A percentile compares a stretch with the other conserved stretches of the same genome.
Evolutionary conservation across 2,113 vertebrate genomes (phyloP).

Genomic region (Aptenodytes patagonicus): DNA sequence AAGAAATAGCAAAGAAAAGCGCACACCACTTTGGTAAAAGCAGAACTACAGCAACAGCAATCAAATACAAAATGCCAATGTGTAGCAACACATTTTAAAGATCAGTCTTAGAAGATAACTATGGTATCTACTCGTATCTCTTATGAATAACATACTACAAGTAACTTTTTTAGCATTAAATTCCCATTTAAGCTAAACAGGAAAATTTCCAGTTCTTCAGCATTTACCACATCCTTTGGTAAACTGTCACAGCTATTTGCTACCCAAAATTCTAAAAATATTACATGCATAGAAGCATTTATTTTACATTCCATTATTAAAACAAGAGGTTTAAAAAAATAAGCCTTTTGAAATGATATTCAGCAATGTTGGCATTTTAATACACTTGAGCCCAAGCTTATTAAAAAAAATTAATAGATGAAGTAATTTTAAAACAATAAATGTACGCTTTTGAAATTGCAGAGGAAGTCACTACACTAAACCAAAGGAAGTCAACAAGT

Average conservation of each 20-base stretch:
- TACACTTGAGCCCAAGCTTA: neutral
- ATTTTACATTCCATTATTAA: neutral
- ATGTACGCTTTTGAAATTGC: neutral
- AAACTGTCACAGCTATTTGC: neutral
- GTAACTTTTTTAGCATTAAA: neutral
- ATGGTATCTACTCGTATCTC: fast-evolving
- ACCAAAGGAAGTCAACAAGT: neutral
- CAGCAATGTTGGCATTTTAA: neutral
- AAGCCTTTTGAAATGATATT: neutral
- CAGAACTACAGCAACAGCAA: neutral
- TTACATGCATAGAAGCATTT: neutral
- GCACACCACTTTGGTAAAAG: neutral
- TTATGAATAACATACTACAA: neutral
- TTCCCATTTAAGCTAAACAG: neutral
- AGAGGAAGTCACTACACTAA: neutral
- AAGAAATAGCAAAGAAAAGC: neutral
- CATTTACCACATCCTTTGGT: neutral
- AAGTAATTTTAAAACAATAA: neutral
- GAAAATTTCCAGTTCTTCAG: neutral
- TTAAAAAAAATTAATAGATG: neutral
- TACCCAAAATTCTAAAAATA: neutral
- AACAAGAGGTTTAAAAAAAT: neutral
- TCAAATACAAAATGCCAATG: neutral
- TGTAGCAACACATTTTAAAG: neutral
- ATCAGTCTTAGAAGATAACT: neutral